Base-by-base conservation (phyloP, 2,888 invertebrate species). In the Nebria salina region DNA sequence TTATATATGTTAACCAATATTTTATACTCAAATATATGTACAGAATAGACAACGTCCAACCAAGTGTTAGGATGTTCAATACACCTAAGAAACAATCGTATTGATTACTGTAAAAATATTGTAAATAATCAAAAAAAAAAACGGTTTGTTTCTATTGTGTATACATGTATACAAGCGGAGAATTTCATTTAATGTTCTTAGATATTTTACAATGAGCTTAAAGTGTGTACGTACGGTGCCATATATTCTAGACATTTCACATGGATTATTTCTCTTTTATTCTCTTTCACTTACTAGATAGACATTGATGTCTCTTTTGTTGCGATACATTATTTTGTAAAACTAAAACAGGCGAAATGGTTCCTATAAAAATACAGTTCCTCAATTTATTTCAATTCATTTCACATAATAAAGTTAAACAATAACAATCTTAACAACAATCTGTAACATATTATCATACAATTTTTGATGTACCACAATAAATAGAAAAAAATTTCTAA, bases 301-400 rank as follows among this genome's bases (percentile, higher is more conserved):
- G 20, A 72, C 2, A 34, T 73, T 73, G 43, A 73, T 73, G 73
- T 73, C 20, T 13, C 42, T 73, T 42, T 41, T 73, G 11, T 43
- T 73, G 41, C 73, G 42, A 73, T 42, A 73, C 13, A 13, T 15
- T 34, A 7, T 70, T 70, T 73, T 73, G 41, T 73, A 73, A 73
- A 34, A 73, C 41, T 41, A 73, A 87, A 88, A 87, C 87, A 86
- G 87, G 86, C 87, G 85, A 86, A 87, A 87, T 88, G 87, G 89
- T 89, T 88, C 89, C 89, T 89, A 88, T 86, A 83, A 84, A 86
- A 86, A 86, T 86, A 87, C 88, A 87, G 88, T 88, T 87, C 88
- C 88, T 88, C 88, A 88, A 88, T 89, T 34, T 88, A 88, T 88
- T 65, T 8, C 26, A 20, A 64, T 65, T 66, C 25, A 26, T 34